phyloP scores from a whole-genome alignment of 2,888 invertebrate species.

The Melipona bicolor region DNA sequence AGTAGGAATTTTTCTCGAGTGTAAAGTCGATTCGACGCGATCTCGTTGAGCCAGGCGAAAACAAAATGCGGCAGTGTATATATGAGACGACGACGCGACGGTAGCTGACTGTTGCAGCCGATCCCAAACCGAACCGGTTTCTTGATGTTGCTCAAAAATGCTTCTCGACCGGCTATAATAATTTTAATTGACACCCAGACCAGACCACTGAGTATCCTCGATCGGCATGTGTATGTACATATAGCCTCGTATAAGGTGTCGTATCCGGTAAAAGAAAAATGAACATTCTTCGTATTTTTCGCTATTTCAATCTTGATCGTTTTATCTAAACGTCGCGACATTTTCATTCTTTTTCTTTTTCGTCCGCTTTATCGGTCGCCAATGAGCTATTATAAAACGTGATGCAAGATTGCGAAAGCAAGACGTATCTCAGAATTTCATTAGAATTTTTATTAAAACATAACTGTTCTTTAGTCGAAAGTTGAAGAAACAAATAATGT shows the following conservation, averaged over 20 bases:
- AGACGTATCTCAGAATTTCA: neutral
- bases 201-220: slow-evolving; percentile 71
- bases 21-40: slow-evolving; percentile 24
- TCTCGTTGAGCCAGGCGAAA: slow-evolving; percentile 50
- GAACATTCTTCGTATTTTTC: slow-evolving; percentile 39
- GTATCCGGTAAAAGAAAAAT: slow-evolving; percentile 35
- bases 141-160: slow-evolving; percentile 72
- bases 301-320: neutral
- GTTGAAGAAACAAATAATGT: neutral
- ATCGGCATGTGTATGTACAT: slow-evolving; percentile 32
- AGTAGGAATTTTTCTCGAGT: slow-evolving; percentile 14
- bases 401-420: slow-evolving; percentile 4
- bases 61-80: slow-evolving; percentile 58
- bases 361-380: neutral
- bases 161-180: slow-evolving; percentile 75
- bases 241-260: slow-evolving; percentile 3
- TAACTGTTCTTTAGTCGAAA: neutral
- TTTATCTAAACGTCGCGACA: slow-evolving; percentile 26
- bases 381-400: neutral
- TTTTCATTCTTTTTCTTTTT: slow-evolving; percentile 15
- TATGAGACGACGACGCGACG: slow-evolving; percentile 46
- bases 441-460: neutral
- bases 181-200: slow-evolving; percentile 78
- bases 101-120: slow-evolving; percentile 61
- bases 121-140: slow-evolving; percentile 69